phyloP scores from a whole-genome alignment of 2,888 invertebrate species.

The Marasmarcha lunaedactyla region DNA sequence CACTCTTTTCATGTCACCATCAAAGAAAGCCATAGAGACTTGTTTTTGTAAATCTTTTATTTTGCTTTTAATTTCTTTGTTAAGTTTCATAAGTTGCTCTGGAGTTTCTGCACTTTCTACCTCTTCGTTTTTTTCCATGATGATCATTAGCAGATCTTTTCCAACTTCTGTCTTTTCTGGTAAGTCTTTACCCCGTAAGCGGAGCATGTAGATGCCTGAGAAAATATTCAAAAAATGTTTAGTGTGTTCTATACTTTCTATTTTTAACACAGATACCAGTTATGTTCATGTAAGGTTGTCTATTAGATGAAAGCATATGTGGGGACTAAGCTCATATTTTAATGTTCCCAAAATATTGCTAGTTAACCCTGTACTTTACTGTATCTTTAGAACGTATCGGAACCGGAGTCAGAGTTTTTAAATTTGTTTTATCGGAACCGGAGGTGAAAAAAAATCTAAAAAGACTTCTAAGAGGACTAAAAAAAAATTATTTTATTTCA shows the following conservation, averaged over 20 bases:
- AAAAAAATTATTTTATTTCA: too few species aligned
- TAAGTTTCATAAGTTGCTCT: slow-evolving; percentile 69
- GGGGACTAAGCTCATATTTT: too few species aligned
- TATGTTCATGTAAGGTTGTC: too few species aligned
- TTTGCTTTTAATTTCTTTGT: slow-evolving; percentile 66
- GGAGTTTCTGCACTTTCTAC: slow-evolving; percentile 75
- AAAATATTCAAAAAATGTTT: slow-evolving; percentile 3
- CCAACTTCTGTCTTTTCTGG: slow-evolving; percentile 77
- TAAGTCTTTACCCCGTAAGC: slow-evolving; percentile 74
- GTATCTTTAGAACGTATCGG: too few species aligned
- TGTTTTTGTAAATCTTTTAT: slow-evolving; percentile 65
- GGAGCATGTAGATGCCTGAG: slow-evolving; percentile 81
- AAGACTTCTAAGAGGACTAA: too few species aligned
- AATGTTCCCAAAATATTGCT: too few species aligned
- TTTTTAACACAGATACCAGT: slow-evolving; percentile 2
- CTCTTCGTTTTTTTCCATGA: slow-evolving; percentile 92
- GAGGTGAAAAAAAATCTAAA: too few species aligned
- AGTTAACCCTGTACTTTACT: too few species aligned
- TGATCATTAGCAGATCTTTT: slow-evolving; percentile 78
- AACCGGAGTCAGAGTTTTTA: too few species aligned
- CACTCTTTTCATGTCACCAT: slow-evolving; percentile 73
- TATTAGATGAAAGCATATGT: too few species aligned
- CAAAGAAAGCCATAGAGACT: slow-evolving; percentile 74
- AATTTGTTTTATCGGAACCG: too few species aligned
- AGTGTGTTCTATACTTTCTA: slow-evolving; percentile 1